Evolutionary conservation across 2,113 vertebrate genomes (phyloP).

Genomic region (Colinus virginianus): DNA sequence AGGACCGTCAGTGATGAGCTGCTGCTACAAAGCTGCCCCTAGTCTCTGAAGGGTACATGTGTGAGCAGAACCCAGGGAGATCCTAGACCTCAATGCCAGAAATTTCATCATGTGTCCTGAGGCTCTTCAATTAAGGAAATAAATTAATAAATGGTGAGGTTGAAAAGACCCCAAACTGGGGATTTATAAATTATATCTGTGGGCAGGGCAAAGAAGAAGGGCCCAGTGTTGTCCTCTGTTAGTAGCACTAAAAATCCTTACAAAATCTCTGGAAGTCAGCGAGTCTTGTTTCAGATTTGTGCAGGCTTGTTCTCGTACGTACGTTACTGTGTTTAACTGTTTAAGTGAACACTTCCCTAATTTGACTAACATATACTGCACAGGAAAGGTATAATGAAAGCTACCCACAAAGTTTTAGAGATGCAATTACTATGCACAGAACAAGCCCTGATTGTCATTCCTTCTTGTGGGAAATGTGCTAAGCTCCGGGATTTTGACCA

Average conservation of each 20-base stretch:
- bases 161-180: neutral
- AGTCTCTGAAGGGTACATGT: neutral
- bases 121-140: neutral
- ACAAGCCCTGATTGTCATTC: neutral
- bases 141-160: neutral
- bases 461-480: neutral
- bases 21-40: accelerated
- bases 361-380: neutral
- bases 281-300: neutral
- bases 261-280: neutral
- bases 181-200: neutral
- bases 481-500: neutral
- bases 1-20: accelerated
- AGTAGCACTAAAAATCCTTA: neutral
- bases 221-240: neutral
- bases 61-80: neutral
- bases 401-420: neutral
- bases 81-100: neutral
- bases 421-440: neutral
- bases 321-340: neutral
- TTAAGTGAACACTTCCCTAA: neutral
- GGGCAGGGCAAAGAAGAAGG: neutral
- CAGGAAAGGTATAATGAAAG: neutral
- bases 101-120: neutral
- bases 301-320: neutral